These are phyloP conservation scores for Triplophysa dalaica DNA, from an alignment of 2,113 vertebrate species.

Conservation along the genomic window DNA sequence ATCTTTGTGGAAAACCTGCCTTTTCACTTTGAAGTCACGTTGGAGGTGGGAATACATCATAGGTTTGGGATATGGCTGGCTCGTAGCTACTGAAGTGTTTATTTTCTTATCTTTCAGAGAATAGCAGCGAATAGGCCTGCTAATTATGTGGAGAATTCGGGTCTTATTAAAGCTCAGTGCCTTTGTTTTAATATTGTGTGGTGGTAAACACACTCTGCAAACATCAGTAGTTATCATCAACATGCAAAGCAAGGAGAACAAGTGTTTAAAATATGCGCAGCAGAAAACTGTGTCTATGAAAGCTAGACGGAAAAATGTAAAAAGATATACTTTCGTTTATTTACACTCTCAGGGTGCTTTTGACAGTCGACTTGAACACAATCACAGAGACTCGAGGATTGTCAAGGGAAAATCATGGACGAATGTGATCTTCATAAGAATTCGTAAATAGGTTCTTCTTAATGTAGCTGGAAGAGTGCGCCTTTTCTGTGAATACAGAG, in stretches of 20 bases:
- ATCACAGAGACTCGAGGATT: conserved; percentile 9
- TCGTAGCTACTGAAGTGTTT: not conserved
- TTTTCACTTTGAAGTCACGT: conserved; percentile 15
- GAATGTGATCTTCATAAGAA: conserved; percentile 28
- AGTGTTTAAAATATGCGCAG: conserved; percentile 9
- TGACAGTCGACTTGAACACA: not conserved
- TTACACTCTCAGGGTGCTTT: conserved; percentile 1
- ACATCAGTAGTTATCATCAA: conserved; percentile 7
- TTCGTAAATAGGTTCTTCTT: conserved; percentile 20
- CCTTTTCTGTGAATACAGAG: conserved; percentile 25
- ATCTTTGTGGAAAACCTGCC: conserved; percentile 33
- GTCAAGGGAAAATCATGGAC: not conserved
- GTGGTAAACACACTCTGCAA: not conserved
- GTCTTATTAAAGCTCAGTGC: conserved; percentile 6
- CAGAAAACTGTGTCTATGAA: not conserved
- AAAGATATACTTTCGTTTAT: not conserved
- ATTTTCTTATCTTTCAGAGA: not conserved
- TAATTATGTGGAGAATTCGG: conserved; percentile 11
- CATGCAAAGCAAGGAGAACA: not conserved
- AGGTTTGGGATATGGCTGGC: not conserved
- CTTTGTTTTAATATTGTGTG: not conserved
- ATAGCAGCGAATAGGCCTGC: not conserved
- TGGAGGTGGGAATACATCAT: not conserved
- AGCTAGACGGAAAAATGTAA: not conserved
- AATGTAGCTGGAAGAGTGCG: conserved; percentile 20